Percentiles rank a stretch among this genome's conserved stretches.
Conservation (phyloP, 2,113 vertebrate species). For the Zootoca vivipara region DNA sequence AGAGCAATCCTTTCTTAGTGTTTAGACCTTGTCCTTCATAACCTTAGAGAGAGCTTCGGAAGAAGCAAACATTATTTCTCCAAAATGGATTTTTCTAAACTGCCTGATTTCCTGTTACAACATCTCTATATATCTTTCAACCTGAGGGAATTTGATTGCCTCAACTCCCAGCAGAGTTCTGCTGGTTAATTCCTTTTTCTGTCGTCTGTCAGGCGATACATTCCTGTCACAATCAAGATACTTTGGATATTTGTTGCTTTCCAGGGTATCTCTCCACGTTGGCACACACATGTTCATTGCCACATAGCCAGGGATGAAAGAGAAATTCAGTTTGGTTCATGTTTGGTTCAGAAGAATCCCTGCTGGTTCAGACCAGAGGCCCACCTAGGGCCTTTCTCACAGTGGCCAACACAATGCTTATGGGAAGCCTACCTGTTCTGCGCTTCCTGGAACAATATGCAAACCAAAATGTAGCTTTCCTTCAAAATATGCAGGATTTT, state of each 20-base stretch:
- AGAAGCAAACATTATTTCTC: constrained; percentile 6
- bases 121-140: constrained; percentile 29
- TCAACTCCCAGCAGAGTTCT: neutral
- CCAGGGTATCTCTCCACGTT: neutral
- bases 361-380: too few species aligned
- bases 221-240: constrained; percentile 22
- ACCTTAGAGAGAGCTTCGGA: neutral
- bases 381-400: too few species aligned
- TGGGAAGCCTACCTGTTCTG: too few species aligned
- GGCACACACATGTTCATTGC: neutral
- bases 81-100: constrained; percentile 30
- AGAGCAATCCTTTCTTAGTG: neutral
- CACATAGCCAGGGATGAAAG: neutral
- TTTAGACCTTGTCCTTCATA: neutral
- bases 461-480: too few species aligned
- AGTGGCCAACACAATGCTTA: too few species aligned
- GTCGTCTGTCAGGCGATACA: neutral
- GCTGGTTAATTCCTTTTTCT: constrained; percentile 22
- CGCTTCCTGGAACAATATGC: too few species aligned
- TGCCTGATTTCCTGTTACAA: constrained; percentile 11
- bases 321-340: too few species aligned
- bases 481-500: too few species aligned
- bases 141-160: constrained; percentile 16
- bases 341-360: too few species aligned
- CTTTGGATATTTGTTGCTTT: constrained; percentile 4